Evolutionary conservation across 2,888 invertebrate species (phyloP), one percentile per base, ranked within the genome.

Genomic region (Argyra leucocephala): DNA sequence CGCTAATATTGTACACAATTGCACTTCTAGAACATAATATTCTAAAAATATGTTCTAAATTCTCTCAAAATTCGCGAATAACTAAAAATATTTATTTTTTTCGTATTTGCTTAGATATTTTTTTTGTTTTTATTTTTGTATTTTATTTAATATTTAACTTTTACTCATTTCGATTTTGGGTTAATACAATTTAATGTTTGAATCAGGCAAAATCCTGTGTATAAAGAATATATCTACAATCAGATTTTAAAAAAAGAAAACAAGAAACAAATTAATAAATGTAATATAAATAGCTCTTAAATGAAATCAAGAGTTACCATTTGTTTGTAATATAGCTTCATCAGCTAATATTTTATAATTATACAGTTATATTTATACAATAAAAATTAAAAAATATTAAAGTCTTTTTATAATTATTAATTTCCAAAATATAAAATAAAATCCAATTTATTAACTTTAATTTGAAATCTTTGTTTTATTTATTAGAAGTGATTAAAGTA

Each of bases 21-120:
- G 48, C 48, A 48, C 18, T 48, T 48, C 48, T 48, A 48, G 48
- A 48, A 48, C n/a, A 48, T 48, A 9, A 48, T n/a, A 48, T 18
- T 48, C 48, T 48, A 48, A 48, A 48, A 48, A 48, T 48, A 48
- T n/a, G 48, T 48, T 12, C 15, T 10, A 31, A 48, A 48, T 18
- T 48, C 48, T 48, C 48, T 48, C 48, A 48, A 48, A n/a, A 48
- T 48, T 48, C 48, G 48, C 48, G 48, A 48, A 48, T 18, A 48
- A 48, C 48, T 48, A 48, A 48, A 48, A 6, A 48, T 48, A 12
- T 48, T 48, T 48, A 5, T 48, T 48, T 48, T 3, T 18, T 48
- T 18, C 18, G 9, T 48, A 37, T 26, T 6, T 26, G 4, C 7
- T 26, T 5, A 37, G 10, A 9, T 37, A 3, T 37, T 37, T 37